These are phyloP conservation scores for Argopecten irradians DNA, from an alignment of 1,140 invertebrate species.

Conservation along the genomic window DNA sequence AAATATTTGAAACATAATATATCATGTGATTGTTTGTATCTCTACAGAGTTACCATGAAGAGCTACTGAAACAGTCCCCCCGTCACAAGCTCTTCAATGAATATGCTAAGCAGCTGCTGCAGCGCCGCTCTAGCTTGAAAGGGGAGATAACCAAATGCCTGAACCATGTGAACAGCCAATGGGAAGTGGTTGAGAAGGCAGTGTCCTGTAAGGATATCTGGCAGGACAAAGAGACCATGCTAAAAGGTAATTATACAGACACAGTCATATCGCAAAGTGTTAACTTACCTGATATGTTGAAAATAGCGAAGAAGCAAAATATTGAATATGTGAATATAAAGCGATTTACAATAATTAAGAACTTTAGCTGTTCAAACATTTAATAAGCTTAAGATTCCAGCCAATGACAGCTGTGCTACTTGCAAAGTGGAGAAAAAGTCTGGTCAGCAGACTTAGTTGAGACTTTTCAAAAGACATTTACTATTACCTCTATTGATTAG, in stretches of 20 bases:
- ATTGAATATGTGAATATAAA: too few relatives aligned
- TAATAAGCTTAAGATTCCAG: too few relatives aligned
- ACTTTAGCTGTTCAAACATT: too few relatives aligned
- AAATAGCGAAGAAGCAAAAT: too few relatives aligned
- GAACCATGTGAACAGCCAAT: constrained; percentile 86
- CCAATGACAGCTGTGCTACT: too few relatives aligned
- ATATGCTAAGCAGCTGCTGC: constrained; percentile 85
- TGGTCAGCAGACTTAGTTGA: too few relatives aligned
- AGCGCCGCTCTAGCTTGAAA: constrained; percentile 84
- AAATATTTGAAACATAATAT: not conserved
- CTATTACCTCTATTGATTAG: too few relatives aligned
- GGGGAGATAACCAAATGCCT: constrained; percentile 87
- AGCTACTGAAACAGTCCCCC: constrained; percentile 84
- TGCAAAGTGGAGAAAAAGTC: too few relatives aligned
- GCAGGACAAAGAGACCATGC: constrained; percentile 67
- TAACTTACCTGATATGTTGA: too few relatives aligned
- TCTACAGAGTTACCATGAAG: constrained; percentile 85
- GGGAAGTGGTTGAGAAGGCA: constrained; percentile 84
- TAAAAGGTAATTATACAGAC: constrained; percentile 67
- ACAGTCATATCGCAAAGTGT: too few relatives aligned
- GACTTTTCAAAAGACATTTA: too few relatives aligned
- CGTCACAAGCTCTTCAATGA: constrained; percentile 87
- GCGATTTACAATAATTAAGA: too few relatives aligned
- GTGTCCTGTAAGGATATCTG: constrained; percentile 73
- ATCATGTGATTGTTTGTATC: constrained; percentile 32